These are phyloP conservation scores for Xestia sexstrigata DNA, from an alignment of 2,888 invertebrate genomes.

Conservation along the genomic window DNA sequence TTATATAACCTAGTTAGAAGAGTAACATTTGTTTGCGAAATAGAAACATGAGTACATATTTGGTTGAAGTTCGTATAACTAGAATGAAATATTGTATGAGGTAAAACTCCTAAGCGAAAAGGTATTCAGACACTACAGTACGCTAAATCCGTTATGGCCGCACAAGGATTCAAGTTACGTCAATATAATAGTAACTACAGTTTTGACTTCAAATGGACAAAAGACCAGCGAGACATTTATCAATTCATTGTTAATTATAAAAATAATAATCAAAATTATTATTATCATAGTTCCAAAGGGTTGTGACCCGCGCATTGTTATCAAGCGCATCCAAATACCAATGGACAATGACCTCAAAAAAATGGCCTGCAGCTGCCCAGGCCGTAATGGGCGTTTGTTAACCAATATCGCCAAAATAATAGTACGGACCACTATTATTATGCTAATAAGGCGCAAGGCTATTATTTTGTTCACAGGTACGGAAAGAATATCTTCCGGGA, in stretches of 20 bases:
- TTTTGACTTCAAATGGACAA: slow-evolving; percentile 31
- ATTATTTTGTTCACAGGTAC: slow-evolving; percentile 87
- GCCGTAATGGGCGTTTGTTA: slow-evolving; percentile 82
- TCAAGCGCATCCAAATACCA: slow-evolving; percentile 79
- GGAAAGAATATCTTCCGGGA: slow-evolving; percentile 80
- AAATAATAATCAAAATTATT: slow-evolving; percentile 56
- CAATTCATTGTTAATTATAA: slow-evolving; percentile 45
- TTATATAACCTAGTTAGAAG: not conserved
- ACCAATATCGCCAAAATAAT: slow-evolving; percentile 87
- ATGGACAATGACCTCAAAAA: slow-evolving; percentile 85
- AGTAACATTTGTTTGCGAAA: not conserved
- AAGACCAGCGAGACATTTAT: slow-evolving; percentile 24
- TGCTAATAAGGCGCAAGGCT: slow-evolving; percentile 86
- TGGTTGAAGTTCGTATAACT: slow-evolving; percentile 19
- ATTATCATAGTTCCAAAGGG: slow-evolving; percentile 69
- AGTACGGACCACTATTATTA: slow-evolving; percentile 86
- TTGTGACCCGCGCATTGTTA: slow-evolving; percentile 78
- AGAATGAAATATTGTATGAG: slow-evolving; percentile 27
- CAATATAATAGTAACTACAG: slow-evolving; percentile 22
- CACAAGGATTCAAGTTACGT: slow-evolving; percentile 17
- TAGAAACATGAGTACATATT: slow-evolving; percentile 10
- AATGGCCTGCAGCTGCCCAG: slow-evolving; percentile 84
- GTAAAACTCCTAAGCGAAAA: slow-evolving; percentile 47
- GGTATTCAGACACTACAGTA: slow-evolving; percentile 33
- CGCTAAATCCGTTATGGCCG: slow-evolving; percentile 30